A percentile compares a stretch with the other conserved stretches of the same genome.
These are phyloP conservation scores for Lytechinus variegatus DNA, from an alignment of 35 echinoderm and acorn worm species.

Conservation along the genomic window DNA sequence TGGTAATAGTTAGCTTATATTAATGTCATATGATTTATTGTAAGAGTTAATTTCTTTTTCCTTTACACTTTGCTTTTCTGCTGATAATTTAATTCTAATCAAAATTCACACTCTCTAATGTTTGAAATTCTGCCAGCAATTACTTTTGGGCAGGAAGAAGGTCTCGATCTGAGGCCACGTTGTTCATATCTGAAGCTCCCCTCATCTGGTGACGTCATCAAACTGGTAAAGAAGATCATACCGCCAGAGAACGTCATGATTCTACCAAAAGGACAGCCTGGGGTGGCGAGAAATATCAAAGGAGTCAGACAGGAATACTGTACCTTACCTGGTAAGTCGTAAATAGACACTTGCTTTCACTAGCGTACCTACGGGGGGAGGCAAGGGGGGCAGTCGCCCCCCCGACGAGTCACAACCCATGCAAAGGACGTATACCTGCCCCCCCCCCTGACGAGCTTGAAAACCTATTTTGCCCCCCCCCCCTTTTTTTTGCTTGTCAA, in stretches of 20 bases:
- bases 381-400: too few species aligned
- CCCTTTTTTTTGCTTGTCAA: too few species aligned
- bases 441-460: too few species aligned
- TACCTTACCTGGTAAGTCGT: background rate
- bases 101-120: background rate
- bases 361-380: too few species aligned
- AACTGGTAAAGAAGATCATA: background rate
- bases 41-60: background rate
- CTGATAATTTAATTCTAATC: background rate
- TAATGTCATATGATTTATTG: too few species aligned
- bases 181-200: background rate
- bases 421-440: too few species aligned
- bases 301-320: background rate
- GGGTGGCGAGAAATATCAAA: background rate
- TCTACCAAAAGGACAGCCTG: background rate
- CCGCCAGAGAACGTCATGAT: background rate
- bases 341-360: too few species aligned
- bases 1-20: too few species aligned
- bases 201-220: background rate
- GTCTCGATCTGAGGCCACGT: background rate
- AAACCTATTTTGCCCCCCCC: too few species aligned
- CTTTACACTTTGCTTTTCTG: background rate
- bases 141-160: background rate
- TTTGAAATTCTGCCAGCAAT: background rate
- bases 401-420: too few species aligned